Base-by-base conservation (phyloP, 2,888 invertebrate species). In the Patella depressa region DNA sequence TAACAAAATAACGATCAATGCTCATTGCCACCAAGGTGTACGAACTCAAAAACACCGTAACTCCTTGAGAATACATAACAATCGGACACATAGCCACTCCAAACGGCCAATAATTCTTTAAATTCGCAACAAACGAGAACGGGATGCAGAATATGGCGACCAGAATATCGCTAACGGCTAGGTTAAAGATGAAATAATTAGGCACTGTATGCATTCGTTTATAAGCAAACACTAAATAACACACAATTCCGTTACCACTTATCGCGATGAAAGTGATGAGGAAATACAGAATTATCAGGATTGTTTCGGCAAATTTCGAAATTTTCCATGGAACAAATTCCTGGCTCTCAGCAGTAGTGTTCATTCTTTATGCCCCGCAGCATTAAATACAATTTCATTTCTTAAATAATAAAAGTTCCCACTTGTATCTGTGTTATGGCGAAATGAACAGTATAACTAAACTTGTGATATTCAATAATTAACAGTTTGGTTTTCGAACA, bases 1-100 rank as follows among this genome's bases (percentile, higher is more conserved):
- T 97, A 72, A 96, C 96, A 91, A 96, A 95, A 89, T 96, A 97
- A 29, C 97, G 94, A 92, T 97, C 97, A 78, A 96, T 94, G 83
- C 96, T 96, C 90, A 97, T 96, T 54, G 96, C 97, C 53, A 97
- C 95, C 86, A 97, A 91, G 0, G 97, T 97, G 90, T 97, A 97
- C 2, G 97, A 96, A 89, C 96, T 96, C 77, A 97, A 95, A 79
- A 92, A 89, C 19, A 91, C 91, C 0, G 90, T 86, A 59, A 90
- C 87, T 7, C 88, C 92, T 90, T 96, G 96, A 1, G 95, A 94
- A 90, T 95, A 96, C 91, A 95, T 95, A 84, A 97, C 96, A 65
- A 95, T 92, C 82, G 95, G 95, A 90, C 97, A 97, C 92, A 97
- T 94, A 55, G 94, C 93, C 34, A 93, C 92, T 2, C 96, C 96